phyloP scores from a whole-genome alignment of 2,888 invertebrate genomes.

The Masnerella sp. region DNA sequence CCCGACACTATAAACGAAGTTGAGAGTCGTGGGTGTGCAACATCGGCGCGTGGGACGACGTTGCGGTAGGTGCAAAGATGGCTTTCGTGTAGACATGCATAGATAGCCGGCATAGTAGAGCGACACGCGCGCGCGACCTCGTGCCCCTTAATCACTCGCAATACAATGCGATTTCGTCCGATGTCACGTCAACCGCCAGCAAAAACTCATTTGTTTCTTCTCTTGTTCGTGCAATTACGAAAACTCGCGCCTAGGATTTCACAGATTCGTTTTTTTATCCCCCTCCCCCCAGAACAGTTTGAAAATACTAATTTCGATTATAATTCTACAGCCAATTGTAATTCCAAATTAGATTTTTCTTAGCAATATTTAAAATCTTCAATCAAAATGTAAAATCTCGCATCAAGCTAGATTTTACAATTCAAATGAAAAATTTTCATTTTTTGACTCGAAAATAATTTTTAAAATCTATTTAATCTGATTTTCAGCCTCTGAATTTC shows the following conservation, averaged over 20 bases:
- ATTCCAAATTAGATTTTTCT: too few relatives aligned
- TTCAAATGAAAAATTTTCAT: too few relatives aligned
- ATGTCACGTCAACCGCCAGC: slow-evolving; percentile 53
- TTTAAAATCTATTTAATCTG: too few relatives aligned
- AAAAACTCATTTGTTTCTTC: slow-evolving; percentile 39
- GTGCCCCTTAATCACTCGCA: slow-evolving; percentile 62
- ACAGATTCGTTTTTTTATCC: not conserved
- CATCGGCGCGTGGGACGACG: slow-evolving; percentile 60
- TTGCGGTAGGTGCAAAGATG: slow-evolving; percentile 62
- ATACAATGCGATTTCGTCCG: slow-evolving; percentile 52
- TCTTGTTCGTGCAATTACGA: slow-evolving; percentile 11
- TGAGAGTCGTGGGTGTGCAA: slow-evolving; percentile 59
- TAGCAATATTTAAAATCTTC: too few relatives aligned
- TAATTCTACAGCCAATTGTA: too few relatives aligned
- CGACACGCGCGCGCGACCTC: slow-evolving; percentile 55
- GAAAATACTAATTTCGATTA: too few relatives aligned
- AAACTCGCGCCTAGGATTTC: slow-evolving; percentile 3
- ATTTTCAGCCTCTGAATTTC: too few relatives aligned
- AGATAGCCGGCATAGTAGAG: slow-evolving; percentile 46
- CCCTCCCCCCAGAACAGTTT: too few relatives aligned
- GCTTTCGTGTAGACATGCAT: slow-evolving; percentile 46
- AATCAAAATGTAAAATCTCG: too few relatives aligned
- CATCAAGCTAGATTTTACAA: too few relatives aligned
- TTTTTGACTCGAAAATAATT: too few relatives aligned
- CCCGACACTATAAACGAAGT: slow-evolving; percentile 56